Percentiles rank a stretch among this genome's conserved stretches.
Conservation (phyloP, 2,797 vertebrate genomes). For the Huso huso region DNA sequence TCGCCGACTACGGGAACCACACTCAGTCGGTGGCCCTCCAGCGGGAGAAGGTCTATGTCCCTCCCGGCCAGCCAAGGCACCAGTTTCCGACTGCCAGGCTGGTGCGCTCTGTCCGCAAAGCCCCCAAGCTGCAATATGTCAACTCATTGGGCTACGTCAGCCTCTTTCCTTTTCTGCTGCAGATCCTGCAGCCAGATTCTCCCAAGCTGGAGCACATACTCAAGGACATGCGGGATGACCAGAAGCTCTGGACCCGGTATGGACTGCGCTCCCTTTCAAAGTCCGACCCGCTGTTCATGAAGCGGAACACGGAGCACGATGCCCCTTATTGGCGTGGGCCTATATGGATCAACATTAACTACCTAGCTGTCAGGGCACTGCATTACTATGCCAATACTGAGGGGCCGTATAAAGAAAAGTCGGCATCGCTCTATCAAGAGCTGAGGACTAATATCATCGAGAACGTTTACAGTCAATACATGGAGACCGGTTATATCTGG, state of each 20-base stretch:
- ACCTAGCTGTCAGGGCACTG: constrained; percentile 78
- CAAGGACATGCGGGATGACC: constrained; percentile 55
- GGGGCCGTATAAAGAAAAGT: constrained; percentile 66
- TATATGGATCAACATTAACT: constrained; percentile 92
- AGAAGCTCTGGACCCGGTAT: constrained; percentile 82
- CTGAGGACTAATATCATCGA: constrained; percentile 80
- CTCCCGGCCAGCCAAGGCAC: constrained; percentile 57
- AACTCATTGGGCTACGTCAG: constrained; percentile 86
- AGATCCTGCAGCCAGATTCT: constrained; percentile 68
- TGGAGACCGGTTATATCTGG: constrained; percentile 85
- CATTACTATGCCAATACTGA: constrained; percentile 55
- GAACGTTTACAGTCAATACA: constrained; percentile 80
- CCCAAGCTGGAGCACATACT: constrained; percentile 68
- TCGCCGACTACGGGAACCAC: constrained; percentile 88
- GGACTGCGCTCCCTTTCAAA: constrained; percentile 85
- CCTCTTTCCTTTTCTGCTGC: constrained; percentile 84
- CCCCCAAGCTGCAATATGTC: constrained; percentile 67
- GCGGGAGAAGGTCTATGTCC: constrained; percentile 58
- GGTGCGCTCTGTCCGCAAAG: constrained; percentile 69
- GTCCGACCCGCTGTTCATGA: constrained; percentile 74
- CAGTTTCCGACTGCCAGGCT: constrained; percentile 59
- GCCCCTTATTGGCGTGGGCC: constrained; percentile 92
- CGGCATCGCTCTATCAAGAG: constrained; percentile 64
- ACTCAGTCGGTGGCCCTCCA: constrained; percentile 69
- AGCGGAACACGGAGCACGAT: constrained; percentile 84